Evolutionary conservation across 1,140 invertebrate genomes (phyloP).

Genomic region (Scaptomyza pallida): DNA sequence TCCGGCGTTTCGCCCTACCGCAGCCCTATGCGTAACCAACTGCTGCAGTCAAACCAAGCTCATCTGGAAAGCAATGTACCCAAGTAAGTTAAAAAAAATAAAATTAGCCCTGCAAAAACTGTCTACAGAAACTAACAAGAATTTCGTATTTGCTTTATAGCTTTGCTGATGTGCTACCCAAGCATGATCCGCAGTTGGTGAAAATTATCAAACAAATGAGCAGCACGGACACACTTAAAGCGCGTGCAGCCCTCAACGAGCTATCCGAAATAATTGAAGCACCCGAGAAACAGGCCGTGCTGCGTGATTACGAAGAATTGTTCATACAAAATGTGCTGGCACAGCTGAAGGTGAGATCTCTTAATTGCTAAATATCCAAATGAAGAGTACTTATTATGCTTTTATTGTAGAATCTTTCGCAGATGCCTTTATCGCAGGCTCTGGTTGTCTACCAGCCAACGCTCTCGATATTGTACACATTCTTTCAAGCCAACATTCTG

Average conservation of each 20-base stretch:
- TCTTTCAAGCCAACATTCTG: constrained; percentile 92
- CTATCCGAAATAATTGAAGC: constrained; percentile 77
- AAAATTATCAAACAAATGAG: constrained; percentile 76
- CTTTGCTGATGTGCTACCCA: constrained; percentile 76
- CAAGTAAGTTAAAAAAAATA: constrained; percentile 43
- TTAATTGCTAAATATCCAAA: background rate
- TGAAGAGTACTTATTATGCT: constrained; percentile 3
- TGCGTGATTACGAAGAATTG: constrained; percentile 83
- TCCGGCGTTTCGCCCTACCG: constrained; percentile 66
- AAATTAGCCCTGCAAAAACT: background rate
- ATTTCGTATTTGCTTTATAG: constrained; percentile 32
- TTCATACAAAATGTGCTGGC: constrained; percentile 82
- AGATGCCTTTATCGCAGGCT: constrained; percentile 93
- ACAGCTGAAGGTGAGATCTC: constrained; percentile 71
- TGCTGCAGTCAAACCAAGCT: constrained; percentile 23
- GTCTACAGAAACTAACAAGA: background rate
- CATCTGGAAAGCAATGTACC: constrained; percentile 59
- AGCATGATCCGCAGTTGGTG: constrained; percentile 79
- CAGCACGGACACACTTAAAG: constrained; percentile 73
- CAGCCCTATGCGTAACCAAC: constrained; percentile 63
- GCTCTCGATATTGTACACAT: constrained; percentile 92
- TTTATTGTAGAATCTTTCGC: constrained; percentile 85
- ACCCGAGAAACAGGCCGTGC: constrained; percentile 80
- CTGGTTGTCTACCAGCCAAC: constrained; percentile 94
- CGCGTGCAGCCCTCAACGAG: constrained; percentile 79